A percentile compares a stretch with the other conserved stretches of the same genome.
Conservation (phyloP, 2,797 vertebrate genomes). For the Alfaro cultratus region DNA sequence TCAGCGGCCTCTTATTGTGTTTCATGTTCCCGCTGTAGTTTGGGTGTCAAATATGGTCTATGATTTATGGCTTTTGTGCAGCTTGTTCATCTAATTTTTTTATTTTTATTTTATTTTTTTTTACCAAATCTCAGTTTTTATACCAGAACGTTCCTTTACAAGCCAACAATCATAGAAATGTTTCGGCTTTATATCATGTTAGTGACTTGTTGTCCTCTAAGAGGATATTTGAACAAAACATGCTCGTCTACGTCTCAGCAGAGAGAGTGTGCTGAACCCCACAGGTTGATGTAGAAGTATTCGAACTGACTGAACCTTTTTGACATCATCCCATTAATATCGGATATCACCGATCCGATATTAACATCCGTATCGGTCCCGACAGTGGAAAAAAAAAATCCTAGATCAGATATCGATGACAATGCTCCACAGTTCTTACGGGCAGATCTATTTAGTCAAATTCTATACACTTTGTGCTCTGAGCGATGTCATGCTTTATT, state of each 20-base stretch:
- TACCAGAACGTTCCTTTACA: background rate
- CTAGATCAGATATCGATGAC: too few species aligned
- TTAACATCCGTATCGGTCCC: too few species aligned
- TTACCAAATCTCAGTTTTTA: background rate
- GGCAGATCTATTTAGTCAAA: too few species aligned
- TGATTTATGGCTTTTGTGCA: slow-evolving; percentile 1
- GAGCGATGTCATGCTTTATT: too few species aligned
- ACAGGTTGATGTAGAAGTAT: background rate
- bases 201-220: background rate
- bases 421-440: too few species aligned
- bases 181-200: background rate
- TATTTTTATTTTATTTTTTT: background rate
- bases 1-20: background rate
- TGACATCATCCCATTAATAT: background rate
- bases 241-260: background rate
- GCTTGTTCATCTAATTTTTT: background rate
- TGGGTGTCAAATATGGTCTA: background rate
- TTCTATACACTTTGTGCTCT: too few species aligned
- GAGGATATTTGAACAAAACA: background rate
- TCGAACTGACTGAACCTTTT: background rate
- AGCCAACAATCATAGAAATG: background rate
- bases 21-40: background rate
- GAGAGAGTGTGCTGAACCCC: background rate
- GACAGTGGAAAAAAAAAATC: too few species aligned
- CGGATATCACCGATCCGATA: background rate